phyloP scores from a whole-genome alignment of 1,140 invertebrate species.

The Lordiphosa clarofinis region DNA sequence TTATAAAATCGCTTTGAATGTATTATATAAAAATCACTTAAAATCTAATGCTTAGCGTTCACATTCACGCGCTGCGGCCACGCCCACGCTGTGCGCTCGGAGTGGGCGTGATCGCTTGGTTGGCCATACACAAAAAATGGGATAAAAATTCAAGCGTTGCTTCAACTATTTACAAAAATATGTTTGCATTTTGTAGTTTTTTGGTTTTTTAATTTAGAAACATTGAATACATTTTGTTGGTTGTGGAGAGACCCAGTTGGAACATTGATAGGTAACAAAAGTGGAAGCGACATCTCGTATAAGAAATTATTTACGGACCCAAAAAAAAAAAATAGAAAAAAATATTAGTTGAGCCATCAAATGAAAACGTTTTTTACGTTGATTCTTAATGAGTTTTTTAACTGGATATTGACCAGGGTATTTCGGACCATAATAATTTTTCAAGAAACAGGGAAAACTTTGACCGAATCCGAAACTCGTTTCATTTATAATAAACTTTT shows the following conservation, averaged over 20 bases:
- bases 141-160: constrained; percentile 67
- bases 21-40: constrained; percentile 65
- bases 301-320: too few relatives aligned
- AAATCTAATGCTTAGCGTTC: constrained; percentile 71
- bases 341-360: constrained; percentile 3
- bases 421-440: too few relatives aligned
- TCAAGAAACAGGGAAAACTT: too few relatives aligned
- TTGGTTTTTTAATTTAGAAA: constrained; percentile 19
- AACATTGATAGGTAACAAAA: constrained; percentile 19
- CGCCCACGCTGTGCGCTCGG: constrained; percentile 23
- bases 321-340: too few relatives aligned
- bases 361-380: too few relatives aligned
- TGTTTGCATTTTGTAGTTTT: constrained; percentile 41
- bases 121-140: constrained; percentile 53
- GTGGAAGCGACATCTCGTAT: too few relatives aligned
- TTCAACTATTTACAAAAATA: constrained; percentile 74
- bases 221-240: constrained; percentile 19
- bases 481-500: too few relatives aligned
- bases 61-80: constrained; percentile 54
- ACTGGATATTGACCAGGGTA: too few relatives aligned
- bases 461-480: too few relatives aligned
- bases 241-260: constrained; percentile 37
- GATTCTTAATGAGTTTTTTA: too few relatives aligned
- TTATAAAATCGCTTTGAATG: constrained; percentile 67
- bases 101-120: constrained; percentile 32